These are phyloP conservation scores for Terebella lapidaria DNA, from an alignment of 2,888 invertebrate species.

Conservation along the genomic window DNA sequence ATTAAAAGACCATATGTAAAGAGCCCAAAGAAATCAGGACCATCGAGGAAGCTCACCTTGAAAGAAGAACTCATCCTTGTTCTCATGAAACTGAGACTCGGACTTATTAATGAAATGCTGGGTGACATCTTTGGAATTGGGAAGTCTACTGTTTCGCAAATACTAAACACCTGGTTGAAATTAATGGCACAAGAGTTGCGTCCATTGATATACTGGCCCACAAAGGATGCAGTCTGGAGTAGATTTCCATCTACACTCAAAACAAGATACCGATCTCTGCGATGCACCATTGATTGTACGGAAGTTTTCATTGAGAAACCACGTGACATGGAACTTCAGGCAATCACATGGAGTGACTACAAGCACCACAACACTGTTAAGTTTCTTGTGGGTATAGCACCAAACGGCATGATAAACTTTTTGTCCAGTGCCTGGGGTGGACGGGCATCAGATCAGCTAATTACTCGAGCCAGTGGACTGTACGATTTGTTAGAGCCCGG, in stretches of 20 bases:
- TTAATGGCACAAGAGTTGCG: too few relatives aligned
- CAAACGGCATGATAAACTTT: slow-evolving; percentile 23
- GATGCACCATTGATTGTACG: slow-evolving; percentile 16
- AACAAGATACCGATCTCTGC: slow-evolving; percentile 2
- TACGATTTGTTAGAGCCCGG: slow-evolving; percentile 10
- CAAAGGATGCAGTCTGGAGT: too few relatives aligned
- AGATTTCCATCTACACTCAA: neutral
- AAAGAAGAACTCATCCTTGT: slow-evolving; percentile 8
- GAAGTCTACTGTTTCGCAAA: neutral
- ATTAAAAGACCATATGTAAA: too few relatives aligned
- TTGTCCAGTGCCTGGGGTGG: slow-evolving; percentile 21
- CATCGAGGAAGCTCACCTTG: too few relatives aligned
- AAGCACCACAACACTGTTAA: slow-evolving; percentile 29
- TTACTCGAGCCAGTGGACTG: slow-evolving; percentile 20
- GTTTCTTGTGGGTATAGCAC: slow-evolving; percentile 19
- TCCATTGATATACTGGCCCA: too few relatives aligned
- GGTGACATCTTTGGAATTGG: neutral
- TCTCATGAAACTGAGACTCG: slow-evolving; percentile 12
- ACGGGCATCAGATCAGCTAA: slow-evolving; percentile 21
- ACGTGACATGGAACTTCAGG: slow-evolving; percentile 22
- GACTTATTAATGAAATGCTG: slow-evolving; percentile 6
- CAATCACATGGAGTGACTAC: slow-evolving; percentile 23
- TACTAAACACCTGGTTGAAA: slow-evolving; percentile 8
- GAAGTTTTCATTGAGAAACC: slow-evolving; percentile 24
- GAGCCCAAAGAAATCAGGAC: too few relatives aligned